These are phyloP conservation scores for Agrochola lychnidis DNA, from an alignment of 2,888 invertebrate species.

Conservation along the genomic window DNA sequence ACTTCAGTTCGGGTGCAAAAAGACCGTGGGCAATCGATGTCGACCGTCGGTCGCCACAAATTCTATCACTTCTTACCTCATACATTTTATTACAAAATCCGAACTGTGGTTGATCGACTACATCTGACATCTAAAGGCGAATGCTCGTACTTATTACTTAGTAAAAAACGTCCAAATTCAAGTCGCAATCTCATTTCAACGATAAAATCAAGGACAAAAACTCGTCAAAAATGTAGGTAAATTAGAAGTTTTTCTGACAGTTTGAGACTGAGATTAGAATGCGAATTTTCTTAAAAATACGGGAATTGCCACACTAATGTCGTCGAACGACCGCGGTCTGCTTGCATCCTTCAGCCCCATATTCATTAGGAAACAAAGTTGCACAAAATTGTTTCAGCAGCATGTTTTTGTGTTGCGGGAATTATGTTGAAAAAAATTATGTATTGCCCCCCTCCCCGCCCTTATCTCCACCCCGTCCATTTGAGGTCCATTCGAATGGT, in stretches of 20 bases:
- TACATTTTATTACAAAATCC: background rate
- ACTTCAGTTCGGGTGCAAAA: constrained; percentile 20
- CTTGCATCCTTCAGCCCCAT: constrained; percentile 6
- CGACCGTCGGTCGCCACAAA: background rate
- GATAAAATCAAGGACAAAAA: background rate
- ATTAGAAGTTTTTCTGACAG: background rate
- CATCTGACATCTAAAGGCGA: background rate
- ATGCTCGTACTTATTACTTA: background rate
- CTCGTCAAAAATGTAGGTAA: background rate
- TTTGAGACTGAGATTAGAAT: background rate
- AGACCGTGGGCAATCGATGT: constrained; percentile 5
- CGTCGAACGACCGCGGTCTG: constrained; percentile 3
- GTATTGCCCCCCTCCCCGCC: too few species aligned
- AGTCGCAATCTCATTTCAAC: background rate
- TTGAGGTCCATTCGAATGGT: too few species aligned
- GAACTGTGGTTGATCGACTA: background rate
- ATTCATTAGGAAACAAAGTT: constrained; percentile 27
- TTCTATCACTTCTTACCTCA: background rate
- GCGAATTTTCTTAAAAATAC: background rate
- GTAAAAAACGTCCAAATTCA: background rate
- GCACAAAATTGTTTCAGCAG: background rate
- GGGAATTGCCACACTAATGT: background rate
- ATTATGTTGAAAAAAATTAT: background rate
- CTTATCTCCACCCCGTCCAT: too few species aligned
- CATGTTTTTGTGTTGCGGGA: background rate